phyloP scores from a whole-genome alignment of 2,888 invertebrate species.

The Drosophila cognata region DNA sequence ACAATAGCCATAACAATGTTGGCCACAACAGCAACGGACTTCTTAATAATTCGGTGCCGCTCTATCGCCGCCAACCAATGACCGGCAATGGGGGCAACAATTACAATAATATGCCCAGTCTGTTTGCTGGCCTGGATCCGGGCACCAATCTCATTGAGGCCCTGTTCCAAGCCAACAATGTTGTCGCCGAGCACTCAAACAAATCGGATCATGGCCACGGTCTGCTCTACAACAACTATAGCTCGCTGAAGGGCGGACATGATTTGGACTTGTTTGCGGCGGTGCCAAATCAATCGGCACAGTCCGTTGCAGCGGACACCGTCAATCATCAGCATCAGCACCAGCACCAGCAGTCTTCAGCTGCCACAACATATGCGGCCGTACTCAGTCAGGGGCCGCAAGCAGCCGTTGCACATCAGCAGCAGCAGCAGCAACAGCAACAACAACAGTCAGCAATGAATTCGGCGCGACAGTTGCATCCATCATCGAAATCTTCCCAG shows the following conservation, averaged over 20 bases:
- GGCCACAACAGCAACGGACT: slow-evolving; percentile 58
- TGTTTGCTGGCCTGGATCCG: slow-evolving; percentile 70
- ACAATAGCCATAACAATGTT: slow-evolving; percentile 61
- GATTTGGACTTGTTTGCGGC: slow-evolving; percentile 80
- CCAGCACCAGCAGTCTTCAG: slow-evolving; percentile 53
- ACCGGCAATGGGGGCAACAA: slow-evolving; percentile 76
- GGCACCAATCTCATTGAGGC: slow-evolving; percentile 82
- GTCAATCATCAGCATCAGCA: slow-evolving; percentile 46
- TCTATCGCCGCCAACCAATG: slow-evolving; percentile 86
- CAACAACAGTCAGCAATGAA: slow-evolving; percentile 38
- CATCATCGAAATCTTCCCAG: slow-evolving; percentile 55
- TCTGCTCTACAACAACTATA: slow-evolving; percentile 81
- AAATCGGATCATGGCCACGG: slow-evolving; percentile 71
- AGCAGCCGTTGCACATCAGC: slow-evolving; percentile 34
- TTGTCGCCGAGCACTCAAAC: slow-evolving; percentile 58
- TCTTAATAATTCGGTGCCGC: slow-evolving; percentile 84
- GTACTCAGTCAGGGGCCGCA: slow-evolving; percentile 84
- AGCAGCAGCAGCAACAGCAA: slow-evolving; percentile 23
- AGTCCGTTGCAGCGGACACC: slow-evolving; percentile 29
- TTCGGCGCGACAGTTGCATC: slow-evolving; percentile 30
- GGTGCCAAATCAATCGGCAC: slow-evolving; percentile 63
- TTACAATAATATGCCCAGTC: slow-evolving; percentile 67
- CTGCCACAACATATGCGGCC: slow-evolving; percentile 85
- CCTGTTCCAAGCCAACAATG: slow-evolving; percentile 78
- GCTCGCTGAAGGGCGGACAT: slow-evolving; percentile 67